Base-by-base conservation (phyloP, 2,888 invertebrate genomes). In the Heliconius sara region DNA sequence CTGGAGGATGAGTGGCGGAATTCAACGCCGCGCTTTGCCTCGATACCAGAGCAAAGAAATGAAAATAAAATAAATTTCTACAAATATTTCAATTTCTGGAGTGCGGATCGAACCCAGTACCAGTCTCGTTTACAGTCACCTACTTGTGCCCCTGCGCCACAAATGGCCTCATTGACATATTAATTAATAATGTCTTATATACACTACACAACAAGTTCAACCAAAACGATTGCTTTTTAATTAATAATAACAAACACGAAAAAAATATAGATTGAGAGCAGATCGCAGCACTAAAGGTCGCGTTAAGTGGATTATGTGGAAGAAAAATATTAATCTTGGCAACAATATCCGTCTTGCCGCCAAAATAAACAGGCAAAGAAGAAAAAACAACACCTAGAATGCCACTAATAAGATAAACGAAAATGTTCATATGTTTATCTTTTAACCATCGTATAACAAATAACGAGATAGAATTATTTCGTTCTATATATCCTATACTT, bases 291-390 rank as follows among this genome's bases (percentile, higher is more conserved):
- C 75, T 75, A 30, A 43, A 57, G 75, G 68, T 68, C 68, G 63
- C 68, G 60, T 70, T 79, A 79, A 79, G 68, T 79, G 79, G 79
- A 75, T 75, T 75, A 75, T 73, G 22, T 63, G 39, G 74, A 70
- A 70, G 74, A 75, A 80, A 66, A 77, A 80, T 80, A 80, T 80
- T 77, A 80, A 77, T 80, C 65, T 74, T 74, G 67, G 67, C 77
- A 34, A 74, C 72, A 80, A 80, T 80, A 80, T 80, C 80, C 80
- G 80, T 68, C 68, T 60, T 77, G 16, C 57, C 80, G 47, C 74
- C 72, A 77, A 77, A 67, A 73, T 75, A 79, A 78, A 75, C 16
- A 43, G 16, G 68, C 67, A 43, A 74, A 74, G 39, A 78, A n/a
- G 78, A 68, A 74, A 75, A 68, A 63, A 39, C 39, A 27, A 76